Base-by-base conservation (phyloP, 2,113 vertebrate species). In the Gulo gulo region DNA sequence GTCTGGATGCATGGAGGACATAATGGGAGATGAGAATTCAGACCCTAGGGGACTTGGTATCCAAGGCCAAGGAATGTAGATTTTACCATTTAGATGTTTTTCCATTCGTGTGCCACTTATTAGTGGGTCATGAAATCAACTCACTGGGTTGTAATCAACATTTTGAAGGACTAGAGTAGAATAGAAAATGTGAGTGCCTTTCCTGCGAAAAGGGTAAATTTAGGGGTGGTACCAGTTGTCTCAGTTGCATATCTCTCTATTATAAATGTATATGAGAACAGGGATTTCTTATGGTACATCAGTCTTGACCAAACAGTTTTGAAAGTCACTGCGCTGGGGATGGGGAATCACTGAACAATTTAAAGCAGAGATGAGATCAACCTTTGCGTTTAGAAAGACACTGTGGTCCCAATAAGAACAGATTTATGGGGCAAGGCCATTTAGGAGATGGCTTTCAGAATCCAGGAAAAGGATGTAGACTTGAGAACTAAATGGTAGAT, bases 61-160 rank as follows among this genome's bases (percentile, higher is more conserved):
- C 31, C 7, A 73, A 26, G 67, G 11, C 0, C 18, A 24, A 57
- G 42, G 42, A 80, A 50, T 88, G 36, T 24, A 74, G 20, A 39
- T 34, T 59, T 91, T 47, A 71, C 15, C 63, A 47, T 39, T 69
- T 65, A 59, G 73, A 45, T 47, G 42, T 29, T 95, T 36, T n/a
- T 31, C 85, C 67, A 2, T 85, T 29, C 34, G 7, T 34, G 8
- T 82, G n/a, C 39, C 29, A 47, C 23, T 47, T 36, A 3, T n/a
- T 57, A 52, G 55, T 76, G 82, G 69, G 50, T 93, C 29, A 14
- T 89, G 23, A 86, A 63, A 76, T 81, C 87, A 93, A 6, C 57
- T 71, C 8, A n/a, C 1, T 87, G 36, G n/a, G 4, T 63, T 81
- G n/a, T 9, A 84, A 11, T 23, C 36, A 26, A 6, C 57, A 50